Conservation (phyloP, 2,797 vertebrate species). For the Neostethus bicornis region DNA sequence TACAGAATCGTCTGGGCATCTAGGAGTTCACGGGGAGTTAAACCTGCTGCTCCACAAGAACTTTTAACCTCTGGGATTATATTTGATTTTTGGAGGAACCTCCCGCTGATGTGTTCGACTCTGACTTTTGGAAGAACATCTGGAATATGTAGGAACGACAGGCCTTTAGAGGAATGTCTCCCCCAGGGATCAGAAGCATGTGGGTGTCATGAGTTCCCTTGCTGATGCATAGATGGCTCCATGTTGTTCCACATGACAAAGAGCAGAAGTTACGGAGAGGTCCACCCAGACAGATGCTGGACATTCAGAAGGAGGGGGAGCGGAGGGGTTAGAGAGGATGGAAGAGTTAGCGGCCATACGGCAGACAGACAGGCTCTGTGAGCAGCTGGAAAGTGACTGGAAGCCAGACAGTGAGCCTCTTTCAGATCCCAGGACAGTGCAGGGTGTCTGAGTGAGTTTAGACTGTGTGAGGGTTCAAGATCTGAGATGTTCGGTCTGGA, state of each 20-base stretch:
- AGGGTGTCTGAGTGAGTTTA: constrained; percentile 1
- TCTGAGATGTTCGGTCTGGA: no score
- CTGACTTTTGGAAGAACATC: no score
- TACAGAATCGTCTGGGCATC: no score
- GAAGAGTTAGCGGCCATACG: no score
- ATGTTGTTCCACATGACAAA: constrained; percentile 11
- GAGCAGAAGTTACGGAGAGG: constrained; percentile 24
- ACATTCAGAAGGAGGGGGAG: background rate
- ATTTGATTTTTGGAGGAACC: no score
- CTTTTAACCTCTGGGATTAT: no score
- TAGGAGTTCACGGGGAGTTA: no score
- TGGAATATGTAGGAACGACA: background rate
- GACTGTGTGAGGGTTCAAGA: no score
- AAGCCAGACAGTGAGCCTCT: constrained; percentile 12
- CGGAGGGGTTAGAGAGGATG: no score
- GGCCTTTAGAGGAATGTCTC: background rate
- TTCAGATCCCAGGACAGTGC: constrained; percentile 12
- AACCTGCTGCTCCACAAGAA: no score
- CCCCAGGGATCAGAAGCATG: background rate
- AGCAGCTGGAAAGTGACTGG: constrained; percentile 23
- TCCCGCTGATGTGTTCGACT: no score
- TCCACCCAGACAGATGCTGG: constrained; percentile 17
- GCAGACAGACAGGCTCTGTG: constrained; percentile 37
- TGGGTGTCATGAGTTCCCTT: constrained; percentile 19
- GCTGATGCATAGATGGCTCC: constrained; percentile 5